These are phyloP conservation scores for Lepidiolamprologus cunningtoni DNA, from an alignment of 2,113 vertebrate species.

Conservation along the genomic window DNA sequence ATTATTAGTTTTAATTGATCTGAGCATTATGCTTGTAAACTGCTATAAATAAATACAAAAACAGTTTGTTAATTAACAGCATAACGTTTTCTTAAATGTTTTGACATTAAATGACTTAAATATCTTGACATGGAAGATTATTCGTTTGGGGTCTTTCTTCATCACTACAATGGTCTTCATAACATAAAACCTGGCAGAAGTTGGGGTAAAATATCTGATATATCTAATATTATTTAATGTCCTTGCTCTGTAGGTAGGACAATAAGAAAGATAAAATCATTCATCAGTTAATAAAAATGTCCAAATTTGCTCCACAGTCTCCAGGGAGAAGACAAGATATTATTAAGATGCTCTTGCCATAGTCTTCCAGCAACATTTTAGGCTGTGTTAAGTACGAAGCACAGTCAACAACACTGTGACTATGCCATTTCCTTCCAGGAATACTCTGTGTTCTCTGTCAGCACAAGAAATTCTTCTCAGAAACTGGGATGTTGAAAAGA, in stretches of 20 bases:
- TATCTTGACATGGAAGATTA: background rate
- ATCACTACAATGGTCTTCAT: background rate
- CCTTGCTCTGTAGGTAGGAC: background rate
- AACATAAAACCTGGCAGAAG: too few relatives aligned
- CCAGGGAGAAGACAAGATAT: background rate
- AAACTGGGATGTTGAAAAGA: background rate
- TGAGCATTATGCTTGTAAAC: background rate
- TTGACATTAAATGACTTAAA: background rate
- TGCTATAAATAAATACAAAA: background rate
- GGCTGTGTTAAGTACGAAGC: background rate
- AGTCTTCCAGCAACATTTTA: background rate
- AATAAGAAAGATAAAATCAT: background rate
- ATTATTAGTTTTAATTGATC: background rate
- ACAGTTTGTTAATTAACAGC: background rate
- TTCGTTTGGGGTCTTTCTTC: background rate
- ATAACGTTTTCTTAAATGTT: background rate
- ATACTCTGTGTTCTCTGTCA: background rate
- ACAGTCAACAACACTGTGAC: background rate
- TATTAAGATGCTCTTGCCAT: background rate
- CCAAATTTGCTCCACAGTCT: background rate
- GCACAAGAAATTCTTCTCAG: background rate
- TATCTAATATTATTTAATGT: background rate
- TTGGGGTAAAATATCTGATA: background rate
- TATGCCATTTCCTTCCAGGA: background rate
- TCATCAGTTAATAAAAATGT: background rate